phyloP scores from a whole-genome alignment of 2,888 invertebrate genomes.

The Trichogramma evanescens region DNA sequence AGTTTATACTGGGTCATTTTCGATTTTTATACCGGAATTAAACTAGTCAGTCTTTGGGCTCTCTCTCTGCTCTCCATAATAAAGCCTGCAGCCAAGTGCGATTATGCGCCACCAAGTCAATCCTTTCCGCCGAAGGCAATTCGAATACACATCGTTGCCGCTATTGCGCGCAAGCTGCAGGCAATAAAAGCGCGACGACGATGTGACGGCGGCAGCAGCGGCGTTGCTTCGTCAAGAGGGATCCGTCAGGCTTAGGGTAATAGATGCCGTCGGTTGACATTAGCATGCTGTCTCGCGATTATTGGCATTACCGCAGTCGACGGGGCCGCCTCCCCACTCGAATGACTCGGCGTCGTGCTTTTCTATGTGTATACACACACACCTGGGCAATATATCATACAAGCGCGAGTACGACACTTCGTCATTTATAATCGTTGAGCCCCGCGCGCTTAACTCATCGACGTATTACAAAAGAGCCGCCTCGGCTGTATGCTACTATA shows the following conservation, averaged over 20 bases:
- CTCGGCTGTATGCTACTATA: neutral
- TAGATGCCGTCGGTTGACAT: conserved; percentile 43
- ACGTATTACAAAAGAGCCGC: conserved; percentile 1
- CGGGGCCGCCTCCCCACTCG: conserved; percentile 21
- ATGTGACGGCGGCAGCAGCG: too few species aligned
- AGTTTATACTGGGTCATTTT: too few species aligned
- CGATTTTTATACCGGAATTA: too few species aligned
- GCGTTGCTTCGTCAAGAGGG: conserved; percentile 35
- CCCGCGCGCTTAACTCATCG: conserved; percentile 10
- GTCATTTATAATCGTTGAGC: conserved; percentile 21
- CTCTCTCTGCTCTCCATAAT: too few species aligned
- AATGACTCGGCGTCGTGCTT: conserved; percentile 18
- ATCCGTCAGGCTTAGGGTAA: conserved; percentile 45
- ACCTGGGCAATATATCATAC: too few species aligned
- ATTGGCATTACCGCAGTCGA: conserved; percentile 37
- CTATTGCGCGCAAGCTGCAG: too few species aligned
- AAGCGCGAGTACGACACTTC: neutral
- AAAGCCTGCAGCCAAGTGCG: too few species aligned
- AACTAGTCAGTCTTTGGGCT: too few species aligned
- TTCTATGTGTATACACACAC: neutral
- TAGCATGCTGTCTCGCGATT: conserved; percentile 43
- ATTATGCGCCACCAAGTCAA: too few species aligned
- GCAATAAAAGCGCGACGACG: too few species aligned
- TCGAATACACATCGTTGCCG: too few species aligned
- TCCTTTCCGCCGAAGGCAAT: too few species aligned